Conservation (phyloP, 1,140 invertebrate genomes). For the Dolichoris vasculosae region DNA sequence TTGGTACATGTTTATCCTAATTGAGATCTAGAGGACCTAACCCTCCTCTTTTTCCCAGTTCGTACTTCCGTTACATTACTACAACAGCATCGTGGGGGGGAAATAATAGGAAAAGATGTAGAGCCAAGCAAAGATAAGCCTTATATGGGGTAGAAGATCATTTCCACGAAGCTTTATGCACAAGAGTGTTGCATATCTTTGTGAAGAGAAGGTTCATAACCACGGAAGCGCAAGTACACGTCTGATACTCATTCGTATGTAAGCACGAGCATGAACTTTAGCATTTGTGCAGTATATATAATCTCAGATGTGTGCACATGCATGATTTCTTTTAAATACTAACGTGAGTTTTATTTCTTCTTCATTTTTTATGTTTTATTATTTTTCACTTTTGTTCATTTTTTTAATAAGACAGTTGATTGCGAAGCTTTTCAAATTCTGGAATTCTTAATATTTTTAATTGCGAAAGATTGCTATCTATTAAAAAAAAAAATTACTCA, state of each 20-base stretch:
- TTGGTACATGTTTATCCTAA: conserved; percentile 42
- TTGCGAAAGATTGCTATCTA: conserved; percentile 11
- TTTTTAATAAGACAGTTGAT: conserved; percentile 8
- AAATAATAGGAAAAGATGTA: conserved; percentile 9
- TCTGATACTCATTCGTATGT: neutral
- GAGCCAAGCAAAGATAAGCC: neutral
- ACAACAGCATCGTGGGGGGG: neutral
- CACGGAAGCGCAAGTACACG: neutral
- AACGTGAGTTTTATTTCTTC: neutral
- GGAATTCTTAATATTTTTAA: neutral
- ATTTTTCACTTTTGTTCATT: neutral
- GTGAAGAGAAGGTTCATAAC: neutral
- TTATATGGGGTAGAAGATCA: neutral
- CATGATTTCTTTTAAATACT: neutral
- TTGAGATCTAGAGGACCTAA: conserved; percentile 42
- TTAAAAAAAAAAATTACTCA: neutral
- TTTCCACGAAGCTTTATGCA: conserved; percentile 4
- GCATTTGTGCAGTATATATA: neutral
- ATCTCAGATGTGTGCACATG: neutral
- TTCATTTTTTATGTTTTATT: neutral
- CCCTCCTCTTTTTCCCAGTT: neutral
- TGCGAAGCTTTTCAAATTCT: neutral
- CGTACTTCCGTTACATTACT: neutral
- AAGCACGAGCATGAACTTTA: neutral
- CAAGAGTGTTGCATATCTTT: neutral